A percentile compares a stretch with the other conserved stretches of the same genome.
Evolutionary conservation across 1,140 invertebrate species (phyloP).

Genomic region (Drosophila sproati): DNA sequence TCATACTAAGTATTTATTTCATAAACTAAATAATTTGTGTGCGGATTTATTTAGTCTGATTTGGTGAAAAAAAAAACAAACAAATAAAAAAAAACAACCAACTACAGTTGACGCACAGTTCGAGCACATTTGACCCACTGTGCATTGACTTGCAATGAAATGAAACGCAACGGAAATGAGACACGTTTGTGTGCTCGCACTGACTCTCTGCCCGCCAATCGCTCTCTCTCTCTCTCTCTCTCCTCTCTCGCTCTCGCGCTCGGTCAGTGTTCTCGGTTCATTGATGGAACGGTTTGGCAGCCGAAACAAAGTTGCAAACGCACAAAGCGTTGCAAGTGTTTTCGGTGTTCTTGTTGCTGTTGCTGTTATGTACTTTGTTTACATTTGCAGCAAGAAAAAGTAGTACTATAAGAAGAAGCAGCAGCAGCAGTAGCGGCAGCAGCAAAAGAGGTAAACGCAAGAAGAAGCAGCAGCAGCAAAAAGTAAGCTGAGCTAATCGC

Average conservation of each 20-base stretch:
- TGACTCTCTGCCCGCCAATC: neutral
- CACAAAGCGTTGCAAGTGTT: slow-evolving; percentile 49
- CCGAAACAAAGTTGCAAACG: slow-evolving; percentile 52
- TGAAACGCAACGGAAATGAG: slow-evolving; percentile 52
- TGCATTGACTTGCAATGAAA: slow-evolving; percentile 34
- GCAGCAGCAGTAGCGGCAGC: neutral
- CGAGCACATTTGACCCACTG: neutral
- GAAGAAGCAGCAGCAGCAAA: slow-evolving; percentile 8
- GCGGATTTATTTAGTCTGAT: neutral
- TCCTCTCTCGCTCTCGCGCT: neutral
- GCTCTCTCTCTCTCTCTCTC: slow-evolving; percentile 13
- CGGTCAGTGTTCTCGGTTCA: slow-evolving; percentile 44
- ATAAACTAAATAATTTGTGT: neutral
- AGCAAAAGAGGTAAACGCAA: neutral
- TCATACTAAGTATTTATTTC: too few relatives aligned
- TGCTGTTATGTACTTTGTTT: slow-evolving; percentile 36
- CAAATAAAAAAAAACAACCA: neutral
- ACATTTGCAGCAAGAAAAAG: slow-evolving; percentile 23
- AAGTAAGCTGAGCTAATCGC: slow-evolving; percentile 38
- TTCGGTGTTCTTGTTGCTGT: slow-evolving; percentile 4
- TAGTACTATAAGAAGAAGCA: slow-evolving; percentile 4
- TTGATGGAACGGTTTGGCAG: slow-evolving; percentile 71
- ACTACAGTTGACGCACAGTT: neutral
- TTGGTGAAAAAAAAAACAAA: neutral
- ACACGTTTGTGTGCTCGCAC: slow-evolving; percentile 20